Evolutionary conservation across 2,113 vertebrate species (phyloP), one percentile per base, ranked within the genome.

Genomic region (Galemys pyrenaicus): DNA sequence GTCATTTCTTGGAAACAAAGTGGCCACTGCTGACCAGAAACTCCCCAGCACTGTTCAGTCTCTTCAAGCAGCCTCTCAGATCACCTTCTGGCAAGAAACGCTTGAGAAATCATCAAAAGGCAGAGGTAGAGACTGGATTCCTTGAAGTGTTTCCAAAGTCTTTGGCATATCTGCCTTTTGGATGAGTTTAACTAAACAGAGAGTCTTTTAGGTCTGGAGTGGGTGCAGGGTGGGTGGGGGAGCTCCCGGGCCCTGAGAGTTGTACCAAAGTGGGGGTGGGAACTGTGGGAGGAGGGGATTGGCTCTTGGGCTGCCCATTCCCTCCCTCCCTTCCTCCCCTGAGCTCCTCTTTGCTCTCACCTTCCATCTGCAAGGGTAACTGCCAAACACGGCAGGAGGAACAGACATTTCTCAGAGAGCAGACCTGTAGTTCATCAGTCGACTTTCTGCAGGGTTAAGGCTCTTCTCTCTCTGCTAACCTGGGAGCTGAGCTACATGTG

Each of bases 141-240:
- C 96, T 96, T 97, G 93, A 97, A 97, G 96, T 86, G 77, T 67
- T 89, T 96, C 95, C 96, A 97, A 87, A 28, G 32, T 24, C 77
- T 94, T 94, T 96, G 94, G 95, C 93, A 41, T 86, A 51, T 87
- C 80, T 89, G 84, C 80, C 87, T 88, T 89, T 94, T 95, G 95
- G 95, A 96, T 90, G 91, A 95, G 87, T 87, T 95, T 85, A 86
- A 82, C 96, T 84, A 68, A 95, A 81, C 77, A 78, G 70, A 88
- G 81, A 88, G 68, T 56, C 62, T 93, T 84, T 49, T 73, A 84
- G 89, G 56, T 67, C 83, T 70, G 70, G 49, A 1, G 51, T 1
- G 15, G 49, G 91, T 20, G 19, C 5, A 7, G 28, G 16, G 32
- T 37, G 37, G 15, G 32, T 3, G 10, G 24, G 44, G n/a, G 24